Evolutionary conservation across 2,888 invertebrate genomes (phyloP).

Genomic region (Chydorus sphaericus): DNA sequence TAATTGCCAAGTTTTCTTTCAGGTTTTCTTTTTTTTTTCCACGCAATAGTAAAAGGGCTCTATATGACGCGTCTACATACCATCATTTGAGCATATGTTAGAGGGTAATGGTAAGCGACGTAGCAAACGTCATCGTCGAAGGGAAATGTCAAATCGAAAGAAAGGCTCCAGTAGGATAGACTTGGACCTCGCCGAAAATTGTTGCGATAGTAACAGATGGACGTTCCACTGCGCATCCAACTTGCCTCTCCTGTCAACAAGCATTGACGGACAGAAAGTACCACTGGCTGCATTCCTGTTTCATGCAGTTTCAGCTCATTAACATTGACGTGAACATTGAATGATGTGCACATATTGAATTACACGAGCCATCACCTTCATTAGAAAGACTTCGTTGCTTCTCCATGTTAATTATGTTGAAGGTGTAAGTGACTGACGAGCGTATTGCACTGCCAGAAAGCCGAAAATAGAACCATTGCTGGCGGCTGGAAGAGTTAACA

Average conservation of each 20-base stretch:
- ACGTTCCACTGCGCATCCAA: slow-evolving; percentile 57
- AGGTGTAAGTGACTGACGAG: slow-evolving; percentile 50
- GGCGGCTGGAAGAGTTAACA: slow-evolving; percentile 59
- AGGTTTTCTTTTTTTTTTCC: background rate
- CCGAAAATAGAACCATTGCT: slow-evolving; percentile 85
- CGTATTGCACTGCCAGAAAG: slow-evolving; percentile 49
- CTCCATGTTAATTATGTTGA: slow-evolving; percentile 76
- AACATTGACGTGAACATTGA: background rate
- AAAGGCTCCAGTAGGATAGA: slow-evolving; percentile 52
- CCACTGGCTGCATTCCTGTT: slow-evolving; percentile 64
- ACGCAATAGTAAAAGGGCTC: no score
- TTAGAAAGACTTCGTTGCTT: slow-evolving; percentile 76
- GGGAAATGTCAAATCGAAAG: slow-evolving; percentile 60
- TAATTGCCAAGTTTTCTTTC: background rate
- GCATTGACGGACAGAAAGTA: slow-evolving; percentile 66
- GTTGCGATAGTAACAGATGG: slow-evolving; percentile 71
- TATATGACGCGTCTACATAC: no score
- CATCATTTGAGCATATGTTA: slow-evolving; percentile 62
- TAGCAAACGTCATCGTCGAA: slow-evolving; percentile 65
- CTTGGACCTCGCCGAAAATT: slow-evolving; percentile 41
- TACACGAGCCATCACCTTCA: slow-evolving; percentile 40
- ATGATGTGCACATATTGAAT: background rate
- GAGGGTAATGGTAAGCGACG: slow-evolving; percentile 75
- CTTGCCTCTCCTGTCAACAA: slow-evolving; percentile 23
- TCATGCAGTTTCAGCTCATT: slow-evolving; percentile 4